Conservation (phyloP, 53 echinoderm and acorn worm genomes). For the Echinometra lucunter region DNA sequence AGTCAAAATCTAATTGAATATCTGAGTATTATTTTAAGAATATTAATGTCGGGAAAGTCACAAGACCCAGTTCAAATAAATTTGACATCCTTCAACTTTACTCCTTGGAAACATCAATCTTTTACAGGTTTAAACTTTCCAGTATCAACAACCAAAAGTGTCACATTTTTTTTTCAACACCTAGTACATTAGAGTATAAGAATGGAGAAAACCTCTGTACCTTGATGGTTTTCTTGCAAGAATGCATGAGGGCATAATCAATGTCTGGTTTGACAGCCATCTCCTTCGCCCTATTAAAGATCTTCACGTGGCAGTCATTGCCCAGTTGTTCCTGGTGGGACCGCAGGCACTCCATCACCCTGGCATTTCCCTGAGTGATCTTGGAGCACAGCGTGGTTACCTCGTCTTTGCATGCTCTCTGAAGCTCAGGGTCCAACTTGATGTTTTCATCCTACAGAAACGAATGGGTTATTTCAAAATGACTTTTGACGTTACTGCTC, state of each 20-base stretch:
- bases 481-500: not conserved
- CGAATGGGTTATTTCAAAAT: not conserved
- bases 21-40: too few relatives aligned
- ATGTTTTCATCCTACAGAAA: conserved; percentile 75
- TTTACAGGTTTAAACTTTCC: too few relatives aligned
- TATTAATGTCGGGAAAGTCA: too few relatives aligned
- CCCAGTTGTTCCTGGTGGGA: conserved; percentile 76
- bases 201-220: conserved; percentile 33
- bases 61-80: too few relatives aligned
- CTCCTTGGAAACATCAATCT: too few relatives aligned
- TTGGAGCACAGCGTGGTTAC: conserved; percentile 68
- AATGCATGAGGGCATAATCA: conserved; percentile 91
- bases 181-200: too few relatives aligned
- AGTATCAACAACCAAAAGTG: too few relatives aligned
- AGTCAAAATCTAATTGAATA: too few relatives aligned
- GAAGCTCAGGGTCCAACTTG: conserved; percentile 86
- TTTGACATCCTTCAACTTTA: too few relatives aligned
- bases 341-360: conserved; percentile 88
- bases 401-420: conserved; percentile 67
- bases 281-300: conserved; percentile 89
- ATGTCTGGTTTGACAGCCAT: conserved; percentile 82
- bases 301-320: conserved; percentile 80
- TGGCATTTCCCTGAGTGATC: conserved; percentile 76
- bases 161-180: too few relatives aligned
- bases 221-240: conserved; percentile 94